These are phyloP conservation scores for Ormyrus rosae DNA, from an alignment of 2,888 invertebrate species.

Conservation along the genomic window DNA sequence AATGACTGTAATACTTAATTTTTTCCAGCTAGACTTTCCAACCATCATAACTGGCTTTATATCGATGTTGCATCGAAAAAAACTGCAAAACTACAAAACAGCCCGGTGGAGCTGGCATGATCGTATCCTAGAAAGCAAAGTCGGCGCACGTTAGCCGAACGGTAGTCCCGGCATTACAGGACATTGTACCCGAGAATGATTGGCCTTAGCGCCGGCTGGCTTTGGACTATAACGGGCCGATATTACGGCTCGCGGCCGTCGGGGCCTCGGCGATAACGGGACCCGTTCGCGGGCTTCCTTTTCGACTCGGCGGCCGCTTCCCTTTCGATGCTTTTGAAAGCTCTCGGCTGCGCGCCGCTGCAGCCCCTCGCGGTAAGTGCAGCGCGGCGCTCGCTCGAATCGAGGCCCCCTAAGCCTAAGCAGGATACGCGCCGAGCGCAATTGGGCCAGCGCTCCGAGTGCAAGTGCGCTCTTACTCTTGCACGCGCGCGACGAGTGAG, in stretches of 20 bases:
- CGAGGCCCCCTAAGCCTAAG: constrained; percentile 30
- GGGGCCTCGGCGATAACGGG: constrained; percentile 49
- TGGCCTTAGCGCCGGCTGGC: neutral
- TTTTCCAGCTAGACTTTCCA: too few species aligned
- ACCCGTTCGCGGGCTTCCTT: constrained; percentile 16
- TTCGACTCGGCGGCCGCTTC: constrained; percentile 15
- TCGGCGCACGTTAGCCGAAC: neutral
- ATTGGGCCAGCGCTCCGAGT: constrained; percentile 47
- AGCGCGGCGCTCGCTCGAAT: constrained; percentile 26
- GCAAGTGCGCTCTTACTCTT: constrained; percentile 66
- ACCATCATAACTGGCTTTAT: too few species aligned
- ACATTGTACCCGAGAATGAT: neutral
- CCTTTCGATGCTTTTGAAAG: constrained; percentile 43
- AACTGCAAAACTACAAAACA: too few species aligned
- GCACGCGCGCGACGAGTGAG: constrained; percentile 63
- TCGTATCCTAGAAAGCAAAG: too few species aligned
- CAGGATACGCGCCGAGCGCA: constrained; percentile 28
- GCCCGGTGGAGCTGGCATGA: too few species aligned
- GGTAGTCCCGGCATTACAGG: constrained; percentile 8
- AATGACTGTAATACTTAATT: too few species aligned
- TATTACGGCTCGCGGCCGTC: constrained; percentile 8
- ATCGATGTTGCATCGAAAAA: too few species aligned
- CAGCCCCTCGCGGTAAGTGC: neutral
- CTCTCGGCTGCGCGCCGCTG: neutral
- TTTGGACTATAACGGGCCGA: constrained; percentile 25